Base-by-base conservation (phyloP, 2,888 invertebrate species). In the Hylaea fasciaria region DNA sequence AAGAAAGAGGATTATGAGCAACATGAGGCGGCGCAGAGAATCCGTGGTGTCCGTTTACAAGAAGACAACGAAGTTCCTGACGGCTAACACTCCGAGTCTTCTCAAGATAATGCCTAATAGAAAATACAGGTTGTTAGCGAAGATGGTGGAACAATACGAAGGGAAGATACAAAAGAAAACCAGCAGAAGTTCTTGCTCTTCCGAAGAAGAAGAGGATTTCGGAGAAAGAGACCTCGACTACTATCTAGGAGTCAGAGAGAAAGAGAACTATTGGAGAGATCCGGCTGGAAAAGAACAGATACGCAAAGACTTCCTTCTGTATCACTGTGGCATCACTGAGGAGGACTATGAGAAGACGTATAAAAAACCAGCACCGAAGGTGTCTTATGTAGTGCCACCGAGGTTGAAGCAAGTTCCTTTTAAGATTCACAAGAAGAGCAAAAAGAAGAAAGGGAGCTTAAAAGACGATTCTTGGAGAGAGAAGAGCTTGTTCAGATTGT, bases 381-480 rank as follows among this genome's bases (percentile, higher is more conserved):
- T 72, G 0, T 76, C 80, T 14, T 75, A 76, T 50, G 72, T 75
- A 1, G 64, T 72, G 8, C 85, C 82, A 53, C 88, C 87, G 0
- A 85, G 71, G 69, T 66, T 89, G 4, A 91, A 87, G 65, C 92
- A 91, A 79, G 90, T 92, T 35, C 91, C 92, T 58, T 91, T 92
- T 64, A 91, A 89, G 71, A 90, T 92, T 37, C 86, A 91, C 51
- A 87, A 73, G 56, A 90, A 86, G 17, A 60, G 16, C 16, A 60
- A 54, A 58, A 81, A 78, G 29, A 88, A 80, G 62, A 73, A 73
- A 4, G 77, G 74, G 2, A 76, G 78, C 41, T 59, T 77, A 0
- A 83, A 74, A 65, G 89, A 89, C 12, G 90, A 89, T 58, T 85
- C 86, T 2, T 89, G 91, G 90, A 80, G 83, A 29, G 91, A 92